Evolutionary conservation across 2,888 invertebrate species (phyloP).

Genomic region (Prenolepis imparis): DNA sequence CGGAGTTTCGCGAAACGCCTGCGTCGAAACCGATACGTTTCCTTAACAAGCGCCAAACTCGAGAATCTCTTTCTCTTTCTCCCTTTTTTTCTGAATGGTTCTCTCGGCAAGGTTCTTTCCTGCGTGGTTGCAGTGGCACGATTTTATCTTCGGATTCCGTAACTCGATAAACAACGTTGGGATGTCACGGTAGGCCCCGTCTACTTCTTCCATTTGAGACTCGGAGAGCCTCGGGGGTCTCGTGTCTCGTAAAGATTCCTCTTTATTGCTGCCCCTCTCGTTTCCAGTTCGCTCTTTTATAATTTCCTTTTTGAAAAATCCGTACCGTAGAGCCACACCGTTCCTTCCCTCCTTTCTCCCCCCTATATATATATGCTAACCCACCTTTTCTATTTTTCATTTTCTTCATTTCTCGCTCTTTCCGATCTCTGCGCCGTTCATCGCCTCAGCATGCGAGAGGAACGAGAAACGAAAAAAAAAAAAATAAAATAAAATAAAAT

Average conservation of each 20-base stretch:
- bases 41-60: conserved; percentile 68
- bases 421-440: conserved; percentile 49
- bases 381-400: conserved; percentile 42
- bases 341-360: background rate
- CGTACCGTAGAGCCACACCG: conserved; percentile 19
- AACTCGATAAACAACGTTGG: conserved; percentile 78
- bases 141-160: conserved; percentile 78
- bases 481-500: too few species aligned
- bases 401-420: conserved; percentile 61
- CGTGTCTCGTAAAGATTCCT: conserved; percentile 85
- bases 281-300: conserved; percentile 83
- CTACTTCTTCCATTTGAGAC: conserved; percentile 70
- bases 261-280: conserved; percentile 83
- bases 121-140: conserved; percentile 61
- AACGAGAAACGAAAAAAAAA: conserved; percentile 39
- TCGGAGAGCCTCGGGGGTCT: conserved; percentile 77
- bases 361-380: too few species aligned
- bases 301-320: conserved; percentile 83
- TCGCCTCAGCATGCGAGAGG: conserved; percentile 39
- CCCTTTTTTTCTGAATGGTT: conserved; percentile 23
- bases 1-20: background rate
- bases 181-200: conserved; percentile 77
- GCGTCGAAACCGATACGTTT: conserved; percentile 63
- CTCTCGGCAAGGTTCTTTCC: conserved; percentile 24
- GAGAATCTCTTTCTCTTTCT: conserved; percentile 13